phyloP scores from a whole-genome alignment of 1,140 invertebrate genomes.

The Panagrolaimus sp. region DNA sequence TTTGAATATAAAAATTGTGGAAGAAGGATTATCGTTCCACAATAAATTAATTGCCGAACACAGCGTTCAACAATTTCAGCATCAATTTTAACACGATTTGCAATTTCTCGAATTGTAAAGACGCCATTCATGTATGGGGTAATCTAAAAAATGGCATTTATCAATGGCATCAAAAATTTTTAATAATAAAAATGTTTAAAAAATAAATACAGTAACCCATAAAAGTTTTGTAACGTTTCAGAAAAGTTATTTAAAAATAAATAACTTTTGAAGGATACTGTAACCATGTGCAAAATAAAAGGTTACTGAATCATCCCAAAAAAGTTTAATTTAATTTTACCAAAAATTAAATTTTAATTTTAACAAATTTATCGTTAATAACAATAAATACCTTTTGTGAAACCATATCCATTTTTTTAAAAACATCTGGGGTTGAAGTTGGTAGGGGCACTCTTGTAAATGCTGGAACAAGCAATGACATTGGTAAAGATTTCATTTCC shows the following conservation, averaged over 20 bases:
- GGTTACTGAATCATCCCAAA: too few species aligned
- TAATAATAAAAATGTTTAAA: neutral
- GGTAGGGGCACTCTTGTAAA: conserved; percentile 52
- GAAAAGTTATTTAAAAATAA: too few species aligned
- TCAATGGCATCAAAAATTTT: neutral
- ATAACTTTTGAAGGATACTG: too few species aligned
- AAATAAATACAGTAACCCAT: neutral
- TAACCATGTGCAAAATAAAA: too few species aligned
- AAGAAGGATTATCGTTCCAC: conserved; percentile 50
- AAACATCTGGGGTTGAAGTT: conserved; percentile 21
- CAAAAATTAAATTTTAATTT: conserved; percentile 20
- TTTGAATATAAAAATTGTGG: conserved; percentile 57
- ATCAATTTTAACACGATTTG: conserved; percentile 47
- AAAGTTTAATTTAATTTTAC: neutral
- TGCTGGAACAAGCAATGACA: conserved; percentile 50
- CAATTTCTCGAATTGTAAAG: conserved; percentile 50
- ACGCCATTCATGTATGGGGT: conserved; percentile 56
- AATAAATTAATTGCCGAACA: conserved; percentile 52
- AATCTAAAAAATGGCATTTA: conserved; percentile 36
- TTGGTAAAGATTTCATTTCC: conserved; percentile 21
- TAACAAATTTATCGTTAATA: too few species aligned
- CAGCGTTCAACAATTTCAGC: conserved; percentile 52
- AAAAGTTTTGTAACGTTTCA: too few species aligned
- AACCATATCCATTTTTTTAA: conserved; percentile 54
- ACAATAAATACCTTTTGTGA: conserved; percentile 57